Percentiles rank a stretch among this genome's conserved stretches.
phyloP scores from a whole-genome alignment of 2,797 vertebrate genomes.

The Odontamblyopus rebecca region DNA sequence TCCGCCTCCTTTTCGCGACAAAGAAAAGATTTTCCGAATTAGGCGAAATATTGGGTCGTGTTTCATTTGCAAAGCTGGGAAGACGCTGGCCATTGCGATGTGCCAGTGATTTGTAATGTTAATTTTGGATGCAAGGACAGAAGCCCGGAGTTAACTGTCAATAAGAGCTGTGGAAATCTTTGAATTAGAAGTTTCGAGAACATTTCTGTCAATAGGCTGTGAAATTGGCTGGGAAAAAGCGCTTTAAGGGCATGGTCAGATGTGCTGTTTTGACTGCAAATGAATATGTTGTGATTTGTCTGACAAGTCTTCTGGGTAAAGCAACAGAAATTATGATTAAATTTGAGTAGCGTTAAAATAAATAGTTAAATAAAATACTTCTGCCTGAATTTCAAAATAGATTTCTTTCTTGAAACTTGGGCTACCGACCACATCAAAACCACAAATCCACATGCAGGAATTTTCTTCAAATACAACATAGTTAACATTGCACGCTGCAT shows the following conservation, averaged over 20 bases:
- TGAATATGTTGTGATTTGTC: background rate
- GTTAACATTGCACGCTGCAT: no score
- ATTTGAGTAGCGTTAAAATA: background rate
- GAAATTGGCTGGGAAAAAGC: conserved; percentile 37
- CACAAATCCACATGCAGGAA: background rate
- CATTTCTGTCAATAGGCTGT: conserved; percentile 38
- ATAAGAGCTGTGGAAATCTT: conserved; percentile 52
- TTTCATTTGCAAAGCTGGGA: conserved; percentile 59
- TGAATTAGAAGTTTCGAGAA: conserved; percentile 39
- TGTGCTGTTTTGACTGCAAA: conserved; percentile 20
- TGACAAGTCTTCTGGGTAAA: background rate
- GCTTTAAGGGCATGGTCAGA: conserved; percentile 26
- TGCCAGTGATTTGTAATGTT: conserved; percentile 54
- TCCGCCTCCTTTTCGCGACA: conserved; percentile 34
- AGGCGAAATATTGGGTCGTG: conserved; percentile 53
- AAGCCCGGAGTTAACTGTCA: conserved; percentile 53
- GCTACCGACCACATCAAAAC: background rate
- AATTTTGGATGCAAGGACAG: conserved; percentile 47
- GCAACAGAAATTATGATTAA: background rate
- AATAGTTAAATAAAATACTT: background rate
- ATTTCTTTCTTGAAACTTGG: background rate
- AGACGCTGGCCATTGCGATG: conserved; percentile 54
- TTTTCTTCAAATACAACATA: no score
- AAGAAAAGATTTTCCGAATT: conserved; percentile 64
- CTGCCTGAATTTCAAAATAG: background rate